Base-by-base conservation (phyloP, 2,113 vertebrate genomes). In the Coregonus clupeaformis region DNA sequence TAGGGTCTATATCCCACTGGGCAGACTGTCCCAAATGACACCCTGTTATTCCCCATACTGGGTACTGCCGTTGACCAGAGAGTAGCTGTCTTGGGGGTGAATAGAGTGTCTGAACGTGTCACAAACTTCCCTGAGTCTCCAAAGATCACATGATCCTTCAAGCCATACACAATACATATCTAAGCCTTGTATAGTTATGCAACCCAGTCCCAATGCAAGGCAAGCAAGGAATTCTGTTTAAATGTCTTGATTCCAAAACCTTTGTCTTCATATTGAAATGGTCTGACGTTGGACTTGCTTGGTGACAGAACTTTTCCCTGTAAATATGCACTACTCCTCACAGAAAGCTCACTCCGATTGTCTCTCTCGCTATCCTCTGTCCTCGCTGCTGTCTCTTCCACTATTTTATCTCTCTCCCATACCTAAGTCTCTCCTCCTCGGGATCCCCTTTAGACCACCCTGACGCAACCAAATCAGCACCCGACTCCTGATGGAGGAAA, bases 111-210 rank as follows among this genome's bases (percentile, higher is more conserved):
- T 25, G 36, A 63, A 49, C 16, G 59, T 12, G 30, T 67, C 67
- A 80, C 78, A 85, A 49, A 78, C 87, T 86, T 91, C 89, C 91
- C 91, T 89, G 89, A 93, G 89, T 90, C 90, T 87, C 68, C 68
- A 75, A 66, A 78, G 71, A 89, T 83, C 80, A 81, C 63, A 77
- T 32, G 27, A 55, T 63, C 3, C 32, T 68, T 32, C 7, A 59
- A 67, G 1, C 60, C 2, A 9, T 22, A 24, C 22, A 22, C 24
- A 47, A 47, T 6, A 47, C 13, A 47, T 14, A 18, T 52, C 49
- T 5, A 52, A 42, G 9, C 36, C 9, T 42, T 42, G 36, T 11
- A 12, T 12, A 42, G 36, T 7, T 11, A 11, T 42, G 6, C 16
- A 22, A 24, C 6, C 7, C 57, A 22, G 24, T 22, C n/a, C n/a